Evolutionary conservation across 1,140 invertebrate genomes (phyloP), one percentile per base, ranked within the genome.

Genomic region (Drosophila tsacasi): DNA sequence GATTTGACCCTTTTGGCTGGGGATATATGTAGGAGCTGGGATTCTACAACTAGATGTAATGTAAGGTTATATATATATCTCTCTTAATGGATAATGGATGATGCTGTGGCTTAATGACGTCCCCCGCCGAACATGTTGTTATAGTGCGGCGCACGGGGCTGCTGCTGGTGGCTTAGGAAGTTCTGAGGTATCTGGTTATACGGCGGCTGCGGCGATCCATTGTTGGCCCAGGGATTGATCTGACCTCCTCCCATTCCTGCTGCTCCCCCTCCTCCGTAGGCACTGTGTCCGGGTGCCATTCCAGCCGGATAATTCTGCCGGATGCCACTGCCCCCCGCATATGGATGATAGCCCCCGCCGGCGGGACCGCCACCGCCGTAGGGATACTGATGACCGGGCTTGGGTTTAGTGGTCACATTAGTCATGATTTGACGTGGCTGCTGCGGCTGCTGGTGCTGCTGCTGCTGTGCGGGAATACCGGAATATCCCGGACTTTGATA

Each of bases 211-310:
- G 79, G 54, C 1, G 83, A 65, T 19, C 61, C 79, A 61, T 68
- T 68, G 47, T 80, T 87, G 37, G 50, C 76, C 83, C 83, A 87
- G 19, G 83, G 67, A 69, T 83, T 83, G 0, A 87, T 62, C n/a
- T 19, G 50, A 25, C 23, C 35, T 2, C n/a, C 52, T 1, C 30
- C 52, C n/a, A 23, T 60, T 2, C 52, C 62, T 8, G 3, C 50
- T 21, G 27, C 67, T 2, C 52, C 52, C 0, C 32, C 67, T 2
- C 52, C 52, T 0, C 50, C 62, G 3, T 30, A 23, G 32, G 50
- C 21, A n/a, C 40, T 39, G 4, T 44, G 37, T 2, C 61, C 65
- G 19, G 42, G 50, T 13, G 32, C 21, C 2, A 1, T 10, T 3
- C 63, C 59, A 58, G 49, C 30, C 5, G 55, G 71, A 21, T 67